These are phyloP conservation scores for Belgica antarctica DNA, from an alignment of 2,888 invertebrate species.

Conservation along the genomic window DNA sequence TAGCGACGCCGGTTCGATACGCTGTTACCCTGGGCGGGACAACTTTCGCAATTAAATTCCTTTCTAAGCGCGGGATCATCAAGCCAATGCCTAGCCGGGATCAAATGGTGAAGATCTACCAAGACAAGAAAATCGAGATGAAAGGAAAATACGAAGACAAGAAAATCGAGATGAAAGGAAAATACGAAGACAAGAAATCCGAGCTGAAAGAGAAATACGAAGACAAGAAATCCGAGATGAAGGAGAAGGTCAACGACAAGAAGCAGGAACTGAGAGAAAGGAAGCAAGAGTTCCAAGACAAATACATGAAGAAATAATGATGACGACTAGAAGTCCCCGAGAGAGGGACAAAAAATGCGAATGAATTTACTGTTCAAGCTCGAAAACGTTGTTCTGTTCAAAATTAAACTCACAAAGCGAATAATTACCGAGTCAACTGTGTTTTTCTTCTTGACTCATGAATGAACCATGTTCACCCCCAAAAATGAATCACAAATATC, in stretches of 20 bases:
- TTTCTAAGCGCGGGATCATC: conserved; percentile 77
- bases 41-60: conserved; percentile 76
- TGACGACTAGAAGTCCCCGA: neutral
- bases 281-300: conserved; percentile 16
- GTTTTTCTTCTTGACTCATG: neutral
- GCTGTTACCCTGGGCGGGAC: conserved; percentile 90
- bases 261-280: neutral
- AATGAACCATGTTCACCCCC: neutral
- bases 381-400: neutral
- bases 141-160: conserved; percentile 21
- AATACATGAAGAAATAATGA: conserved; percentile 23
- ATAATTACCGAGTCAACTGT: too few relatives aligned
- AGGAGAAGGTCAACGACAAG: conserved; percentile 22
- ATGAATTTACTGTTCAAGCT: neutral
- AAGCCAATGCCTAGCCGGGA: conserved; percentile 75
- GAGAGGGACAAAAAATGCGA: neutral
- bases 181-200: too few relatives aligned
- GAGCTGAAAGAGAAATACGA: too few relatives aligned
- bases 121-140: conserved; percentile 54
- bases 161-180: too few relatives aligned
- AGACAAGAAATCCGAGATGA: conserved; percentile 52
- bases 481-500: neutral
- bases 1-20: conserved; percentile 86
- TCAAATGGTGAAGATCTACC: conserved; percentile 62
- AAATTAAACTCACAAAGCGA: neutral